Conservation (phyloP, 2,888 invertebrate genomes). For the Melanargia galathea region DNA sequence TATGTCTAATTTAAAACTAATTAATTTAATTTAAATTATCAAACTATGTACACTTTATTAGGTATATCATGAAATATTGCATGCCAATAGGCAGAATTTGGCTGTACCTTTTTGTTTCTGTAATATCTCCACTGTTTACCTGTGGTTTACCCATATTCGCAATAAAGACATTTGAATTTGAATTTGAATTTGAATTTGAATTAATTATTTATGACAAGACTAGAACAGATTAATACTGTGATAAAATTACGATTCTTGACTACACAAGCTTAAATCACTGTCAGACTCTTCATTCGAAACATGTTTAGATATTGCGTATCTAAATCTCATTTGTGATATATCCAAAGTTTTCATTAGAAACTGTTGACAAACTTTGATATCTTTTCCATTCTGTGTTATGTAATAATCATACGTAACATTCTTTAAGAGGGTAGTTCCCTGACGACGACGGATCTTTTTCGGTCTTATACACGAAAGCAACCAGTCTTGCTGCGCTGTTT, state of each 20-base stretch:
- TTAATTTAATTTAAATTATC: too few relatives aligned
- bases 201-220: neutral
- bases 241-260: conserved; percentile 1
- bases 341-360: conserved; percentile 26
- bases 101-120: too few relatives aligned
- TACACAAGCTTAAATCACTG: neutral
- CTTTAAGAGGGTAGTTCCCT: neutral
- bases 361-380: conserved; percentile 22
- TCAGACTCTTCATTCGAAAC: neutral
- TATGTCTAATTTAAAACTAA: too few relatives aligned
- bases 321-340: conserved; percentile 23
- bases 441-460: conserved; percentile 15
- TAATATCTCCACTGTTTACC: too few relatives aligned
- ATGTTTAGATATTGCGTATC: conserved; percentile 23
- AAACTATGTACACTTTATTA: too few relatives aligned
- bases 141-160: too few relatives aligned
- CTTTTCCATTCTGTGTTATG: conserved; percentile 11
- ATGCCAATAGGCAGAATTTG: too few relatives aligned
- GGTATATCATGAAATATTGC: too few relatives aligned
- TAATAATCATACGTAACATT: conserved; percentile 20
- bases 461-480: conserved; percentile 18
- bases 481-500: conserved; percentile 16
- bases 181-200: too few relatives aligned
- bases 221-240: conserved; percentile 8
- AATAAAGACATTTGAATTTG: too few relatives aligned